Conservation (phyloP, 2,888 invertebrate genomes). For the Calameuta filiformis region DNA sequence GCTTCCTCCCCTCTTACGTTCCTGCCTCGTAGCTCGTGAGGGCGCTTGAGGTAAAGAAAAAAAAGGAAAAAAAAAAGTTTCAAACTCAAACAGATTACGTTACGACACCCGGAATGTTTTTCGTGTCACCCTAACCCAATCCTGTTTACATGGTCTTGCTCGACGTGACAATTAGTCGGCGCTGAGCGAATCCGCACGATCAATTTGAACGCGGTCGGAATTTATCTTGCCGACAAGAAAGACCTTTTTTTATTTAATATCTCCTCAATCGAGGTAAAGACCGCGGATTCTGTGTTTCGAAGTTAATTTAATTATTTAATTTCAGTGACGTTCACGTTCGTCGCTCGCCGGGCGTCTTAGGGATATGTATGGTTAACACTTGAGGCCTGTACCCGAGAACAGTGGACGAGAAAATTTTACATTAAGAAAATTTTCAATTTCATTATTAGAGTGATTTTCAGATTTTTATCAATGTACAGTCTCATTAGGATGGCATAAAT, state of each 20-base stretch:
- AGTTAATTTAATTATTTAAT: too few species aligned
- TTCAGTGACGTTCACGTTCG: too few species aligned
- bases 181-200: not conserved
- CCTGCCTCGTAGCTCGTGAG: not conserved
- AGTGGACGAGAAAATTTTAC: too few species aligned
- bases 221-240: not conserved
- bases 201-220: not conserved
- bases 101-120: not conserved
- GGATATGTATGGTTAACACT: too few species aligned
- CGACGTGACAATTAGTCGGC: not conserved
- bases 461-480: too few species aligned
- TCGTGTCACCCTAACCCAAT: not conserved
- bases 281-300: too few species aligned
- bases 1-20: not conserved
- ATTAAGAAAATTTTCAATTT: too few species aligned
- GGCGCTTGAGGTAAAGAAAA: not conserved
- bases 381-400: too few species aligned
- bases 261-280: too few species aligned
- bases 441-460: too few species aligned
- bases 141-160: not conserved
- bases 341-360: too few species aligned
- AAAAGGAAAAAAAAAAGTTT: not conserved
- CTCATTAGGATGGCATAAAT: too few species aligned
- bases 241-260: not conserved
- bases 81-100: not conserved